Evolutionary conservation across 2,113 vertebrate species (phyloP).

Genomic region (Periophthalmus modestus): DNA sequence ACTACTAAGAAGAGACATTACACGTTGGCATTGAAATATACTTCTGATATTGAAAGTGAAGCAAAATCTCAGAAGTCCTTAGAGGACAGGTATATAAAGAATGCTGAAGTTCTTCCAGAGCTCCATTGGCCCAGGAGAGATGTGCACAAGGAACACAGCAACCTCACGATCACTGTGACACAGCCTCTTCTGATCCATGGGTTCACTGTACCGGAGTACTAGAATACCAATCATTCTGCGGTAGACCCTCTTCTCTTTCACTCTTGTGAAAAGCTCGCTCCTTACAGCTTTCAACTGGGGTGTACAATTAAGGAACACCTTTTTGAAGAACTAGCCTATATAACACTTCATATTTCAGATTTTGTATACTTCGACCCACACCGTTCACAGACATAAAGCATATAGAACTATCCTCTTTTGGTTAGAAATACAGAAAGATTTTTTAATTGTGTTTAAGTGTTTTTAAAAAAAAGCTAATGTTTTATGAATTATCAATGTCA

Average conservation of each 20-base stretch:
- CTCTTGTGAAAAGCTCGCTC: conserved; percentile 43
- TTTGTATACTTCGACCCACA: conserved; percentile 64
- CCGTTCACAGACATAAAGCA: conserved; percentile 58
- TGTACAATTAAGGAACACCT: conserved; percentile 71
- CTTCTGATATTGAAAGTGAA: conserved; percentile 31
- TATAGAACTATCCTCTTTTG: conserved; percentile 11
- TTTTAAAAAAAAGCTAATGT: background rate
- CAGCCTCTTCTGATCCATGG: conserved; percentile 64
- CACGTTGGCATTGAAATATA: conserved; percentile 20
- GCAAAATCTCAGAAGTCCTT: conserved; percentile 24
- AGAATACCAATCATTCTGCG: conserved; percentile 65
- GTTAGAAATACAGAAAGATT: background rate
- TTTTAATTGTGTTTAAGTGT: conserved; percentile 2
- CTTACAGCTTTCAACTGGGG: conserved; percentile 71
- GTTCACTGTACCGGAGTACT: conserved; percentile 64
- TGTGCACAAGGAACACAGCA: conserved; percentile 8
- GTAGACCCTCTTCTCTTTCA: conserved; percentile 70
- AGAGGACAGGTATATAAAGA: conserved; percentile 54
- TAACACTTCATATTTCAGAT: conserved; percentile 53
- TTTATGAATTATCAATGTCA: conserved; percentile 7
- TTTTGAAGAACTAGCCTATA: conserved; percentile 67
- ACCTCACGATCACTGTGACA: background rate
- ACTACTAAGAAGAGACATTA: conserved; percentile 50
- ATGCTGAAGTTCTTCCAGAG: conserved; percentile 61
- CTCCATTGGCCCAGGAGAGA: background rate